phyloP scores from a whole-genome alignment of 2,797 vertebrate genomes.

The Thamnophis elegans region DNA sequence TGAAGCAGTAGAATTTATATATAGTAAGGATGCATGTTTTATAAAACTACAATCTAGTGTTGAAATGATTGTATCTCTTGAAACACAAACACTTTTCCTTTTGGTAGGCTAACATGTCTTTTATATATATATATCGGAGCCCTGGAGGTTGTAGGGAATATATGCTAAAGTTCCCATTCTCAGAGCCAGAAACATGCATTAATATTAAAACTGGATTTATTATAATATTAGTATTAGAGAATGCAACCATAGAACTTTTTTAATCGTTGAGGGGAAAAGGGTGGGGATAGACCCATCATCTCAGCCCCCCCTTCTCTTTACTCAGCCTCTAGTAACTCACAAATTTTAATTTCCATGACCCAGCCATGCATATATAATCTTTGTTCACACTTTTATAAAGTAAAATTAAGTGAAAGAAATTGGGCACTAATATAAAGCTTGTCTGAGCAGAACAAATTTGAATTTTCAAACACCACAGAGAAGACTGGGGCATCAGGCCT shows the following conservation, averaged over 20 bases:
- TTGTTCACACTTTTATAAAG: constrained; percentile 70
- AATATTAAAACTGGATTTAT: constrained; percentile 59
- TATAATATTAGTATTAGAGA: constrained; percentile 56
- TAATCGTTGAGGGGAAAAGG: constrained; percentile 59
- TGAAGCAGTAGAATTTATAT: not conserved
- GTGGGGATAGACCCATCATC: constrained; percentile 56
- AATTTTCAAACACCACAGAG: constrained; percentile 61
- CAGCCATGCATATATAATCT: constrained; percentile 72
- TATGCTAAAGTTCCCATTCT: not conserved
- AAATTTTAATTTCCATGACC: constrained; percentile 70
- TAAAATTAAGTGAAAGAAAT: constrained; percentile 73
- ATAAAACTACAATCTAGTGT: not conserved
- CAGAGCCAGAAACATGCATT: not conserved
- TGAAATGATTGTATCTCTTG: not conserved
- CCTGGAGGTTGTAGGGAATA: not conserved
- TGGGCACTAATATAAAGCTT: constrained; percentile 73
- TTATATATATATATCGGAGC: not conserved
- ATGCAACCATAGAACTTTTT: constrained; percentile 57
- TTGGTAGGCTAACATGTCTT: not conserved
- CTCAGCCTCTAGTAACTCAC: constrained; percentile 58
- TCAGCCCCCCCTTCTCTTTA: constrained; percentile 33
- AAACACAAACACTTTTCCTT: not conserved
- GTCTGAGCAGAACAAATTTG: constrained; percentile 72
- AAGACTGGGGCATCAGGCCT: constrained; percentile 52
- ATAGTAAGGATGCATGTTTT: not conserved